A percentile compares a stretch with the other conserved stretches of the same genome.
Evolutionary conservation across 2,113 vertebrate species (phyloP).

Genomic region (Ariopsis seemanni): DNA sequence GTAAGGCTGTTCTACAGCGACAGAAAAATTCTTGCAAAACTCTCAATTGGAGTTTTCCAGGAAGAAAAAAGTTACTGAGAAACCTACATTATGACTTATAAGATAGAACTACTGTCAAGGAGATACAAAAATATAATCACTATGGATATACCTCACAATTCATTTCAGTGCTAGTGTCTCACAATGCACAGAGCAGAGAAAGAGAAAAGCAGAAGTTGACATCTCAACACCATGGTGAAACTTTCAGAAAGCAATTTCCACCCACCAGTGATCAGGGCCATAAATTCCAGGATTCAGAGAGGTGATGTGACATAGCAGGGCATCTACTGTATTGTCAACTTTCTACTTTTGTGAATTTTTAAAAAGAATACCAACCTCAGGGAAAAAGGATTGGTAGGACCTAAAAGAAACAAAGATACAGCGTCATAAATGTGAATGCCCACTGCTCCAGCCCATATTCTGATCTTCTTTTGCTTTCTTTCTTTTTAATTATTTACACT

Average conservation of each 20-base stretch:
- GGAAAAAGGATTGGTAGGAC: background rate
- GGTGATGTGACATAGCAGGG: background rate
- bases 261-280: slow-evolving; percentile 4
- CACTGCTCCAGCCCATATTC: background rate
- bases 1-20: background rate
- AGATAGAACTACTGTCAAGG: background rate
- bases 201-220: slow-evolving; percentile 28
- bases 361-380: background rate
- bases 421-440: background rate
- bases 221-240: background rate
- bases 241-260: slow-evolving; percentile 17
- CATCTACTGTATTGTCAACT: background rate
- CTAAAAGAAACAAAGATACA: background rate
- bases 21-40: background rate
- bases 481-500: background rate
- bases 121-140: slow-evolving; percentile 2
- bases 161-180: background rate
- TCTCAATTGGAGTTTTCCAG: background rate
- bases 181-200: background rate
- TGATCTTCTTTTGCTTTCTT: background rate
- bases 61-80: background rate
- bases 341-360: background rate
- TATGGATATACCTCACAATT: background rate
- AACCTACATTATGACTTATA: background rate
- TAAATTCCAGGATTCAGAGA: slow-evolving; percentile 17